Conservation (phyloP, 2,113 vertebrate genomes). For the Conger conger region DNA sequence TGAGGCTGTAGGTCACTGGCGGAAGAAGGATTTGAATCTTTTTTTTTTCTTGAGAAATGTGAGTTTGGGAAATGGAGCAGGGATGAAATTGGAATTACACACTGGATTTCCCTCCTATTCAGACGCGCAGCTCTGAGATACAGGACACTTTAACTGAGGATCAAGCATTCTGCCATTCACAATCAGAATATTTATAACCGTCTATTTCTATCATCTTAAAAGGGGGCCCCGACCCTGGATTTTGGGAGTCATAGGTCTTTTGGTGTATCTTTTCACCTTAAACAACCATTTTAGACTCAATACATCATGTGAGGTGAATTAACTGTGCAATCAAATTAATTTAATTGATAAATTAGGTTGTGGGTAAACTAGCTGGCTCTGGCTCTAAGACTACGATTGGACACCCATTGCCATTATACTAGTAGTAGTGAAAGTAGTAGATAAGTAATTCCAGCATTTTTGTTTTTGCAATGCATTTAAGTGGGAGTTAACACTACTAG, state of each 20-base stretch:
- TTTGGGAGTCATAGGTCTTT: no score
- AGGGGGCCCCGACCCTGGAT: not conserved
- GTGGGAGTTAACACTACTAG: no score
- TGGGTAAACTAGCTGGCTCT: not conserved
- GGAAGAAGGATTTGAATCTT: not conserved
- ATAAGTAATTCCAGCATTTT: not conserved
- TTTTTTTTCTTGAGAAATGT: not conserved
- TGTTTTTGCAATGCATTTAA: no score
- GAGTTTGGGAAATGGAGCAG: not conserved
- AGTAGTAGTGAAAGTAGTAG: not conserved
- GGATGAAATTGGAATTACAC: not conserved
- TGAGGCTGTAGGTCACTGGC: constrained; percentile 20
- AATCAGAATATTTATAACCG: not conserved
- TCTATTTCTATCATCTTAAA: not conserved
- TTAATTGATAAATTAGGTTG: not conserved
- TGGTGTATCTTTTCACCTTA: not conserved
- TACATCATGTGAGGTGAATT: not conserved
- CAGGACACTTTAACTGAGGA: not conserved
- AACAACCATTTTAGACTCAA: not conserved
- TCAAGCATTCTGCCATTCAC: not conserved
- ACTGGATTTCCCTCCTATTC: not conserved
- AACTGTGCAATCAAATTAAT: not conserved
- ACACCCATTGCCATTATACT: not conserved
- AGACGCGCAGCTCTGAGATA: not conserved
- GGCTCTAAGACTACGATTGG: not conserved